Conservation (phyloP, 2,113 vertebrate species). For the Erpornis zantholeuca region DNA sequence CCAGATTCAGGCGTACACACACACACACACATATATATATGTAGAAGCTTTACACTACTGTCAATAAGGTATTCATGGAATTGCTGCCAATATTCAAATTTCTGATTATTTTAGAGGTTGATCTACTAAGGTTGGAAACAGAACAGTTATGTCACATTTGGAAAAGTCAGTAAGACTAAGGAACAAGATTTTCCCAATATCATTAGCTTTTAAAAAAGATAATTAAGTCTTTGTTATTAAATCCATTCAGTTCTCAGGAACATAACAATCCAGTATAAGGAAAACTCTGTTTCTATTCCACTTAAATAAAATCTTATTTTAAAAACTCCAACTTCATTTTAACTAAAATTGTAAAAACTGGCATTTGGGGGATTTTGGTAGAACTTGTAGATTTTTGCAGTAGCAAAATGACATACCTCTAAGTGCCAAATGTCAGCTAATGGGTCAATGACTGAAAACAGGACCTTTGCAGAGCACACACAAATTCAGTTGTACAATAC, state of each 20-base stretch:
- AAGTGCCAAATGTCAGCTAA: background rate
- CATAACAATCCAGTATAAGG: background rate
- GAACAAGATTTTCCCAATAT: background rate
- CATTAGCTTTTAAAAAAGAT: background rate
- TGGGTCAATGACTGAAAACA: background rate
- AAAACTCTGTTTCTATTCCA: background rate
- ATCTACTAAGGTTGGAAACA: background rate
- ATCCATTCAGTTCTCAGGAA: background rate
- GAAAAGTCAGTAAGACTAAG: background rate
- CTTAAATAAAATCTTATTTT: background rate
- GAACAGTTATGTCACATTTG: background rate
- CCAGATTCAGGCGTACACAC: background rate
- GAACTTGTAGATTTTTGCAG: background rate
- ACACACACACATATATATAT: too few species aligned
- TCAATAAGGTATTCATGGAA: background rate
- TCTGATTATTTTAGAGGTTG: background rate
- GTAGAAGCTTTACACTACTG: background rate
- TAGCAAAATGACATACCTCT: slow-evolving; percentile 7
- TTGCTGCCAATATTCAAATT: background rate
- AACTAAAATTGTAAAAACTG: background rate
- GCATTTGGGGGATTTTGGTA: background rate
- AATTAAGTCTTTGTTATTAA: background rate
- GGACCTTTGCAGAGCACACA: background rate
- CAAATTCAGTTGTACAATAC: background rate
- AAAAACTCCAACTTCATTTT: background rate